Conservation (phyloP, 2,113 vertebrate genomes). For the Melanostigma gelatinosum region DNA sequence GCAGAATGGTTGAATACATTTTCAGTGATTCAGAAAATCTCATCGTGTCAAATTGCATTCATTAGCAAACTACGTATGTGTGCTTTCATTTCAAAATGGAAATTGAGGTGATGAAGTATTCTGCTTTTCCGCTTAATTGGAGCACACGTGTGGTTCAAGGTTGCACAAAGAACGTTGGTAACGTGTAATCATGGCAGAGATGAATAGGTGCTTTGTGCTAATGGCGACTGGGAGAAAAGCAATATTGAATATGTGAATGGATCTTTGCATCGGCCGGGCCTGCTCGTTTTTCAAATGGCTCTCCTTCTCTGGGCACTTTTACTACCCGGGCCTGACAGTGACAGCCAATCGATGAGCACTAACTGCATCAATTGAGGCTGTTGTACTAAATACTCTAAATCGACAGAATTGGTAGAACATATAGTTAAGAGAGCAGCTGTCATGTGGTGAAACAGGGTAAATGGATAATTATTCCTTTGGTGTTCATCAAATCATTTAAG, state of each 20-base stretch:
- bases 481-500: not conserved
- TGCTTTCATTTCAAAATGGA: slow-evolving; percentile 6
- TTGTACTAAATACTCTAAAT: slow-evolving; percentile 34
- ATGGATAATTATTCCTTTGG: slow-evolving; percentile 28
- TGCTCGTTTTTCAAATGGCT: not conserved
- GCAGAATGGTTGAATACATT: not conserved
- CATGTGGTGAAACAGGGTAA: slow-evolving; percentile 18
- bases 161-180: not conserved
- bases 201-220: not conserved
- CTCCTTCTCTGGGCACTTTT: slow-evolving; percentile 19
- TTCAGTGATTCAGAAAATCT: slow-evolving; percentile 3
- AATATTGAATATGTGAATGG: not conserved
- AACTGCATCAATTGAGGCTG: slow-evolving; percentile 33
- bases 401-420: slow-evolving; percentile 1
- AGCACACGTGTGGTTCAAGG: not conserved
- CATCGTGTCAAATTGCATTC: not conserved
- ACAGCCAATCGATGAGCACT: slow-evolving; percentile 46
- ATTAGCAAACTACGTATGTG: not conserved
- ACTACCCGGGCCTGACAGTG: slow-evolving; percentile 14
- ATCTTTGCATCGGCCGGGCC: not conserved
- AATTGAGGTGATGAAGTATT: not conserved
- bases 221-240: not conserved
- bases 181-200: not conserved
- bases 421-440: slow-evolving; percentile 23
- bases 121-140: not conserved